A percentile compares a stretch with the other conserved stretches of the same genome.
These are phyloP conservation scores for Strigamia maritima DNA, from an alignment of 2,888 invertebrate genomes.

Conservation along the genomic window DNA sequence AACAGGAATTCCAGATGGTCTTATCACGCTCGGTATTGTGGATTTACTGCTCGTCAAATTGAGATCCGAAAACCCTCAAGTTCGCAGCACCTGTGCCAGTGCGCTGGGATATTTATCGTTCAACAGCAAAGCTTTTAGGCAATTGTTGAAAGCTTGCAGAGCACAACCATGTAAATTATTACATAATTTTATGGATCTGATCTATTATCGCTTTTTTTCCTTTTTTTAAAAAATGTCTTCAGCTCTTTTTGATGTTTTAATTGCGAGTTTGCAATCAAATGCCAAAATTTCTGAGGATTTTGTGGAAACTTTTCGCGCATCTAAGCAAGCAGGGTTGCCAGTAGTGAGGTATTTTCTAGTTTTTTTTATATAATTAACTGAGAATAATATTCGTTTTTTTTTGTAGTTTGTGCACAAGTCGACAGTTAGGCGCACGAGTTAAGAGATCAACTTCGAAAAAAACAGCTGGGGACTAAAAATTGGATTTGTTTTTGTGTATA, in stretches of 20 bases:
- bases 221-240: too few relatives aligned
- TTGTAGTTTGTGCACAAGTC: not conserved
- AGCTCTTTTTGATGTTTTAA: not conserved
- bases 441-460: not conserved
- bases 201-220: too few relatives aligned
- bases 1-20: constrained; percentile 36
- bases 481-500: not conserved
- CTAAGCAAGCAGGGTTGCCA: not conserved
- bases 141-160: constrained; percentile 28
- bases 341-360: not conserved
- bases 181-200: not conserved
- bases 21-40: constrained; percentile 36
- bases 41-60: constrained; percentile 22
- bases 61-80: constrained; percentile 12
- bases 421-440: not conserved
- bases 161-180: constrained; percentile 33
- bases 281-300: not conserved
- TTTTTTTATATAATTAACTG: too few relatives aligned
- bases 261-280: not conserved
- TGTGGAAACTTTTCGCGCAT: not conserved
- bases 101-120: constrained; percentile 37
- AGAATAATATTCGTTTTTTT: not conserved
- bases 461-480: not conserved
- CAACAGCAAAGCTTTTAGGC: constrained; percentile 15
- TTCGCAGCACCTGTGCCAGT: constrained; percentile 31